A percentile compares a stretch with the other conserved stretches of the same genome.
Conservation (phyloP, 2,888 invertebrate species). For the Linyphia triangularis region DNA sequence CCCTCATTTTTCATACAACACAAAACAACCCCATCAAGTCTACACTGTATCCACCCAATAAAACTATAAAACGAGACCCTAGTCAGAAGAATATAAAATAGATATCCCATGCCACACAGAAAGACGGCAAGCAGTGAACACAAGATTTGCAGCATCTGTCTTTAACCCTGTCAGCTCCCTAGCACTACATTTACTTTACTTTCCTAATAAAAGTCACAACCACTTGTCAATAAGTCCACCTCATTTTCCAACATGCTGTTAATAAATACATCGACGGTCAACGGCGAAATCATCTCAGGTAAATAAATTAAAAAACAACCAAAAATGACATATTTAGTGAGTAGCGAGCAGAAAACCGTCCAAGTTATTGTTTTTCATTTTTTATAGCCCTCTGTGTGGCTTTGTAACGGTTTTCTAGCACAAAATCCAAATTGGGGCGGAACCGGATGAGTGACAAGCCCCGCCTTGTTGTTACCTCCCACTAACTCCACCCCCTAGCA, state of each 20-base stretch:
- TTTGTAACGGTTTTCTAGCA: constrained; percentile 29
- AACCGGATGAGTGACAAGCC: constrained; percentile 49
- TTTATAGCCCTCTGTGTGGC: neutral
- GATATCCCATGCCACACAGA: constrained; percentile 19
- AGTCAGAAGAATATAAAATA: neutral
- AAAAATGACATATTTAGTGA: constrained; percentile 68
- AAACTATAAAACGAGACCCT: constrained; percentile 3
- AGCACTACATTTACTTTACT: constrained; percentile 50
- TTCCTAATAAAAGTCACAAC: constrained; percentile 56
- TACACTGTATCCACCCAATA: neutral
- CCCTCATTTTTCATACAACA: too few species aligned
- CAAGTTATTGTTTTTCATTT: constrained; percentile 55
- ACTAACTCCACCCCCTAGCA: constrained; percentile 32
- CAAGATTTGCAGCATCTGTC: constrained; percentile 44
- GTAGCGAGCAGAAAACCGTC: constrained; percentile 20
- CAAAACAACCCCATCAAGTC: too few species aligned
- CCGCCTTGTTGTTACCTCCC: constrained; percentile 35
- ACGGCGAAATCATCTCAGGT: constrained; percentile 29
- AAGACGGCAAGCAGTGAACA: neutral
- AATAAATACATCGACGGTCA: constrained; percentile 57
- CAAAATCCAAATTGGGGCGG: constrained; percentile 40
- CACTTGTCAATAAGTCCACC: constrained; percentile 56
- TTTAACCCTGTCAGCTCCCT: constrained; percentile 38
- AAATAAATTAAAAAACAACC: constrained; percentile 41
- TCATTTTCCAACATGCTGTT: constrained; percentile 21